A percentile compares a stretch with the other conserved stretches of the same genome.
phyloP scores from a whole-genome alignment of 2,113 vertebrate species.

The Brachypteracias leptosomus region DNA sequence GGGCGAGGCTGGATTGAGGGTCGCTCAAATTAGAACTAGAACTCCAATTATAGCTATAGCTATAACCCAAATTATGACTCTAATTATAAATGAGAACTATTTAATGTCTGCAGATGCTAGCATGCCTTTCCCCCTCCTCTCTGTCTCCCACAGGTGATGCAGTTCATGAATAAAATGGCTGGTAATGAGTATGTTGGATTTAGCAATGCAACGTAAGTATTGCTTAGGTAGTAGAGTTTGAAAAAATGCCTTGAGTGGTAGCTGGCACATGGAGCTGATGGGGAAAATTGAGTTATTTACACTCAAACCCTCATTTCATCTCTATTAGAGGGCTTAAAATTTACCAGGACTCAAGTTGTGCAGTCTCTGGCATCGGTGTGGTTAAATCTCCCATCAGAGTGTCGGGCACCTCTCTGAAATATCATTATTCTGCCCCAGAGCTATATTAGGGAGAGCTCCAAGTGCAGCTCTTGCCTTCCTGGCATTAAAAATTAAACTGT shows the following conservation, averaged over 20 bases:
- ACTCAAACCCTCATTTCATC: neutral
- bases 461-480: neutral
- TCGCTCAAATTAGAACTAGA: too few relatives aligned
- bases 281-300: neutral
- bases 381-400: neutral
- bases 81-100: too few relatives aligned
- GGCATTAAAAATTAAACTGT: neutral
- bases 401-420: neutral
- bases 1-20: neutral
- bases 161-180: conserved; percentile 98
- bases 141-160: conserved; percentile 86
- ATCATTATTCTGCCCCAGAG: neutral
- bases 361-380: neutral
- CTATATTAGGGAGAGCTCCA: neutral
- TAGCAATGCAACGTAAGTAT: conserved; percentile 98
- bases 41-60: too few relatives aligned
- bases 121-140: neutral
- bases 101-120: neutral
- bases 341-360: neutral
- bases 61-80: too few relatives aligned
- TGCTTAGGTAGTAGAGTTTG: too few relatives aligned
- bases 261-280: neutral
- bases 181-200: conserved; percentile 98
- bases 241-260: neutral
- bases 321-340: neutral